Conservation (phyloP, 2,888 invertebrate species). For the Apamea crenata region DNA sequence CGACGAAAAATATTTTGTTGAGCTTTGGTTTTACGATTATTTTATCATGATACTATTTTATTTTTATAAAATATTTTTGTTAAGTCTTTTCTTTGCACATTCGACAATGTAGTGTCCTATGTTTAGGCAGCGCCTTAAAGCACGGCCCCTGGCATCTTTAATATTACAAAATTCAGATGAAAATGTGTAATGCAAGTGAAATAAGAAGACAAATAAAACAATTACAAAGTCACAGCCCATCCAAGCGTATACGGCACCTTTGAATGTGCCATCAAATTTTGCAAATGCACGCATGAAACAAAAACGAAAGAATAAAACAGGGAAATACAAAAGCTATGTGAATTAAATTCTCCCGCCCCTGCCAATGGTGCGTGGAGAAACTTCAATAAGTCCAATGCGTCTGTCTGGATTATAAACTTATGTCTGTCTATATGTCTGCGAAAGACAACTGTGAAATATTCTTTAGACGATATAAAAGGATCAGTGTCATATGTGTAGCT, state of each 20-base stretch:
- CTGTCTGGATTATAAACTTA: slow-evolving; percentile 83
- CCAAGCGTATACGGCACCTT: background rate
- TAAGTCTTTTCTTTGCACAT: no score
- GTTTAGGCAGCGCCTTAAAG: no score
- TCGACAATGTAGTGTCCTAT: no score
- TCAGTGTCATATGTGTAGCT: slow-evolving; percentile 24
- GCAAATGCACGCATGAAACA: slow-evolving; percentile 41
- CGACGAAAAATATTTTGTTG: no score
- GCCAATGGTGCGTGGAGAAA: slow-evolving; percentile 77
- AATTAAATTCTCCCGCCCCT: slow-evolving; percentile 79
- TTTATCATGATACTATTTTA: no score
- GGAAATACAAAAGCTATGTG: slow-evolving; percentile 81
- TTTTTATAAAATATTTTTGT: no score
- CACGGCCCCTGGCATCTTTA: background rate
- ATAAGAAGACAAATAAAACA: background rate
- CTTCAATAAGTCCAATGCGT: slow-evolving; percentile 79
- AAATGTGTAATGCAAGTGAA: background rate
- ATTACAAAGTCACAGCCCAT: background rate
- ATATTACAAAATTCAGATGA: background rate
- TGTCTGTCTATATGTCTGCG: slow-evolving; percentile 55
- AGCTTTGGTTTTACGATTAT: no score
- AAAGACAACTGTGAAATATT: slow-evolving; percentile 58
- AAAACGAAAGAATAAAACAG: slow-evolving; percentile 70
- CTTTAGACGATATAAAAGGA: slow-evolving; percentile 42
- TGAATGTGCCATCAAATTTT: slow-evolving; percentile 28